These are phyloP conservation scores for Rousettus madagascariensis DNA, from an alignment of 2,797 vertebrate genomes.

Conservation along the genomic window DNA sequence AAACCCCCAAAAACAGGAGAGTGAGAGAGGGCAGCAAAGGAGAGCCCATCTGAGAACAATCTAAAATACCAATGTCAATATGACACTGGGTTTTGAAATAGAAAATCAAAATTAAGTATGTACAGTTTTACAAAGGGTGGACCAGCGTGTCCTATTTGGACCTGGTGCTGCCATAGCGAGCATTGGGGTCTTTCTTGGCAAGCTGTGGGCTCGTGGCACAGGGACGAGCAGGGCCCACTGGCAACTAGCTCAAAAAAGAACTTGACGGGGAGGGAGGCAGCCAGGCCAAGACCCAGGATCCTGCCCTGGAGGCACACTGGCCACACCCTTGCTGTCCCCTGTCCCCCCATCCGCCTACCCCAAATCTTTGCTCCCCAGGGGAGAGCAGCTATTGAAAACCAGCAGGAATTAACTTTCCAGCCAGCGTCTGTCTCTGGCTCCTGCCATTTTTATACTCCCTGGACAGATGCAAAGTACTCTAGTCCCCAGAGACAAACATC, in stretches of 20 bases:
- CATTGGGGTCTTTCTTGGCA: constrained; percentile 60
- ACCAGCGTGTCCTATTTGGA: background rate
- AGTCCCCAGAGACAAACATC: background rate
- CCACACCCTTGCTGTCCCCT: background rate
- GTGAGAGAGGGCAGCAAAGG: constrained; percentile 26
- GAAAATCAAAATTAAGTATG: constrained; percentile 85
- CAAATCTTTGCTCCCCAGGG: background rate
- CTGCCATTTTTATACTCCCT: background rate
- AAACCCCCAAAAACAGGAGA: constrained; percentile 59
- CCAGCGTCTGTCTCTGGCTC: background rate
- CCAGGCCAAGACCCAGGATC: background rate
- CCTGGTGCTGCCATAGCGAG: constrained; percentile 36
- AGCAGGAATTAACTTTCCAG: background rate
- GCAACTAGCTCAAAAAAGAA: constrained; percentile 35
- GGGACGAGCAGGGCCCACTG: constrained; percentile 39
- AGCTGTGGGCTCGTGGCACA: constrained; percentile 58
- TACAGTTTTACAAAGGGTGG: constrained; percentile 85
- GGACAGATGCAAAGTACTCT: background rate
- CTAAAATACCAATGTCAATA: constrained; percentile 86
- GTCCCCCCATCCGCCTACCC: background rate
- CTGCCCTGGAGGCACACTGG: background rate
- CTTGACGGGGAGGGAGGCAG: background rate
- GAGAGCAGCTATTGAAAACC: background rate
- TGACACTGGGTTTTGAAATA: constrained; percentile 83
- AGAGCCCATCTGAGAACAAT: constrained; percentile 73